A percentile compares a stretch with the other conserved stretches of the same genome.
Evolutionary conservation across 1,140 invertebrate genomes (phyloP).

Genomic region (Sminthurinus signatus): DNA sequence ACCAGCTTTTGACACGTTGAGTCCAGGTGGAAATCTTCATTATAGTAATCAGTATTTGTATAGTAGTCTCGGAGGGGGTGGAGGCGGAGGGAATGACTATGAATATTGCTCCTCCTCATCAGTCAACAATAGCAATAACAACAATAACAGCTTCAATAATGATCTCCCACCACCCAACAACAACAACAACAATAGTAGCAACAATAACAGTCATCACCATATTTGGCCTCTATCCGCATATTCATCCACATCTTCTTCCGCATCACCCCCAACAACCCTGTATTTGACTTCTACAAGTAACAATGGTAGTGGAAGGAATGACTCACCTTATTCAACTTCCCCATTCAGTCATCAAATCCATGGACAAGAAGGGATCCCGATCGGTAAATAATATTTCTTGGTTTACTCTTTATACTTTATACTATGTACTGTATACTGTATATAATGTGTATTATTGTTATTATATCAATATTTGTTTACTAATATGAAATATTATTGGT

Average conservation of each 20-base stretch:
- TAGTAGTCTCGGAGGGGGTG: background rate
- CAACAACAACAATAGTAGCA: background rate
- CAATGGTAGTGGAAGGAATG: constrained; percentile 7
- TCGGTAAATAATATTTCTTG: no score
- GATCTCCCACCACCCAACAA: background rate
- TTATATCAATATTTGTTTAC: no score
- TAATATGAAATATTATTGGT: no score
- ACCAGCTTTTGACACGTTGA: background rate
- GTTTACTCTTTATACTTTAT: no score
- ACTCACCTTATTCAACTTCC: constrained; percentile 8
- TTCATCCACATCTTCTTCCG: background rate
- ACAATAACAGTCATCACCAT: background rate
- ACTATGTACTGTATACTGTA: no score
- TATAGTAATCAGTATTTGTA: background rate
- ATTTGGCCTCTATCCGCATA: background rate
- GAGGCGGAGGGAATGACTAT: background rate
- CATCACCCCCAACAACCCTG: background rate
- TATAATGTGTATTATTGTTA: no score
- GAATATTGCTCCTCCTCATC: background rate
- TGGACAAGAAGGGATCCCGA: no score
- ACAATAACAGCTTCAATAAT: background rate
- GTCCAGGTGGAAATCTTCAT: background rate
- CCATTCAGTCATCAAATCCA: background rate
- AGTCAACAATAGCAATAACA: background rate
- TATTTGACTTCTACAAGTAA: background rate